Evolutionary conservation across 2,113 vertebrate genomes (phyloP).

Genomic region (Quiscalus mexicanus): DNA sequence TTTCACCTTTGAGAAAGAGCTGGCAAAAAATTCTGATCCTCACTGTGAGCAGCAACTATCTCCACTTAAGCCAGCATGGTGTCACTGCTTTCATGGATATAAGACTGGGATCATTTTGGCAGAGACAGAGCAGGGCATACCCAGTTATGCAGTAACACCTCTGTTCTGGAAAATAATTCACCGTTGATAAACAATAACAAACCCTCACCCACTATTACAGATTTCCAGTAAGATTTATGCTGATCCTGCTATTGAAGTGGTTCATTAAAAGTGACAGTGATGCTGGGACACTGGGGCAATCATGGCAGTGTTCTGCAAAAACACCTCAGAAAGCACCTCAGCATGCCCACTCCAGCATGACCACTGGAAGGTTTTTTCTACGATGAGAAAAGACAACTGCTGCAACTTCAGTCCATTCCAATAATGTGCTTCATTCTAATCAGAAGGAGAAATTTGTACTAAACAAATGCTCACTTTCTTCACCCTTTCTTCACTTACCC

Average conservation of each 20-base stretch:
- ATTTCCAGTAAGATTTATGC: background rate
- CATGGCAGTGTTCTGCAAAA: background rate
- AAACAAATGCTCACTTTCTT: slow-evolving; percentile 69
- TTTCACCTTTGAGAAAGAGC: background rate
- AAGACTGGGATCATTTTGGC: background rate
- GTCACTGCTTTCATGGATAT: background rate
- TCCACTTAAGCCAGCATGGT: background rate
- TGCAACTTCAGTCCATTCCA: background rate
- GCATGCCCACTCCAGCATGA: background rate
- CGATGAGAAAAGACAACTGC: slow-evolving; percentile 2
- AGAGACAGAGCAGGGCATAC: background rate
- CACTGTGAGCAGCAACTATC: background rate
- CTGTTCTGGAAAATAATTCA: background rate
- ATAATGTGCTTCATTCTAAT: slow-evolving; percentile 38
- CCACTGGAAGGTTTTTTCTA: background rate
- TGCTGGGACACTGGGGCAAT: background rate
- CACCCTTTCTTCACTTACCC: background rate
- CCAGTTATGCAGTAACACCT: background rate
- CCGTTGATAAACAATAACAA: background rate
- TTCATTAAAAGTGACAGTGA: background rate
- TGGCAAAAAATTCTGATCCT: background rate
- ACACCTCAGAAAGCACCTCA: background rate
- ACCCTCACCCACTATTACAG: background rate
- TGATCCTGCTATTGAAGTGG: background rate
- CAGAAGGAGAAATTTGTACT: slow-evolving; percentile 44